A percentile compares a stretch with the other conserved stretches of the same genome.
These are phyloP conservation scores for Agelaius tricolor DNA, from an alignment of 2,113 vertebrate genomes.

Conservation along the genomic window DNA sequence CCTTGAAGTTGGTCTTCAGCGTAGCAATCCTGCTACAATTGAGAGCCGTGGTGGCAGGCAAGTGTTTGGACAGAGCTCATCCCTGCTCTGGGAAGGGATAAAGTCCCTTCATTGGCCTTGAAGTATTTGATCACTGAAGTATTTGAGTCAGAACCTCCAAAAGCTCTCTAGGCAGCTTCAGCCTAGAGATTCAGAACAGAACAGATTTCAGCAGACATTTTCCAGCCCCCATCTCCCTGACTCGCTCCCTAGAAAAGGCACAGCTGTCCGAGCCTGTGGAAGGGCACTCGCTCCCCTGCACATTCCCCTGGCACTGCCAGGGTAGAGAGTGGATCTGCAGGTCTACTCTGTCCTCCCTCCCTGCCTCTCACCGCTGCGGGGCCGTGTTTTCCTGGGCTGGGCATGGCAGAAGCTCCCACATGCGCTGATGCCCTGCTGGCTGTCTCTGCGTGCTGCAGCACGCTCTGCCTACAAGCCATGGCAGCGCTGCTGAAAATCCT, in stretches of 20 bases:
- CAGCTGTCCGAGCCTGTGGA: rapidly evolving
- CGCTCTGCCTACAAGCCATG: not conserved
- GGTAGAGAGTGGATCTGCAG: not conserved
- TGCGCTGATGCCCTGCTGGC: not conserved
- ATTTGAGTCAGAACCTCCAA: not conserved
- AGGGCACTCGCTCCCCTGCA: rapidly evolving
- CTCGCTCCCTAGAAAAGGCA: not conserved
- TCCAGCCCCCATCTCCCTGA: not conserved
- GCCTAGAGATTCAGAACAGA: not conserved
- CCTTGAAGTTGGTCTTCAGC: rapidly evolving
- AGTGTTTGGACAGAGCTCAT: not conserved
- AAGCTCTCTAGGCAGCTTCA: not conserved
- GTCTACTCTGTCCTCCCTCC: not conserved
- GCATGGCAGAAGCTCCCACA: not conserved
- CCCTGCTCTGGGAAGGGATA: not conserved
- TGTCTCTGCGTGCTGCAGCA: not conserved
- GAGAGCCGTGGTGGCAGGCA: not conserved
- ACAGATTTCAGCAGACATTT: not conserved
- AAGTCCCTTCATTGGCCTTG: not conserved
- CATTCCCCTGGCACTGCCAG: not conserved
- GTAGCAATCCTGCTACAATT: not conserved
- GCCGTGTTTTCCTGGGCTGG: not conserved
- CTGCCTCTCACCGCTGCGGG: not conserved
- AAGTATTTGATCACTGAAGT: not conserved
- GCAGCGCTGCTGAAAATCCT: not conserved